Evolutionary conservation across 2,797 vertebrate genomes (phyloP), one percentile per base, ranked within the genome.

Genomic region (Sphaeramia orbicularis): DNA sequence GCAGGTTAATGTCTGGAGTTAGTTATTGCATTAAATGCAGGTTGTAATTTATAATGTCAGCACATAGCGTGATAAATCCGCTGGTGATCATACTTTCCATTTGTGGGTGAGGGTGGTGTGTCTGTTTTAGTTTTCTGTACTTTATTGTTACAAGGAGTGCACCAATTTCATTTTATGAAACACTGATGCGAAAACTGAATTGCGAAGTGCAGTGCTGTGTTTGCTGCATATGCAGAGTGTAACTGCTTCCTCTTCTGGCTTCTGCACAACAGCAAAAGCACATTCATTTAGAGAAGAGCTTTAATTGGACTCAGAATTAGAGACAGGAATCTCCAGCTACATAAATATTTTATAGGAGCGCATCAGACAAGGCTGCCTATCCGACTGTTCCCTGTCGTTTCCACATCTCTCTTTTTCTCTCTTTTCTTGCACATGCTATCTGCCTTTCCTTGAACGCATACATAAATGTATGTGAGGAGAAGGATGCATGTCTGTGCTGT

Each of bases 231-330:
- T 65, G 44, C 70, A 49, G 64, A 57, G 54, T 35, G 51, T 71
- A 32, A 27, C 72, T 75, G 71, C 73, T 54, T 79, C 65, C 47
- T 63, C 35, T 67, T 37, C 40, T 61, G 61, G 59, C 76, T 80
- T 49, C 49, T 42, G 64, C 78, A 65, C 71, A 54, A 24, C 27
- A 48, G 36, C 71, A 37, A 44, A 57, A 71, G 81, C 79, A 76
- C 77, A 76, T 71, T 83, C 78, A 82, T 86, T 86, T 84, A 63
- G 79, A 80, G 49, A 65, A 58, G 64, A 51, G 18, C 77, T 81
- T 90, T 91, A 90, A 91, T 91, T 91, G 88, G 83, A 78, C 80
- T 67, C 71, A 7, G 61, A 89, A 88, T 91, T 89, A 77, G 81
- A 85, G 77, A 82, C 76, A 82, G 76, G 84, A 86, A 86, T 89